These are phyloP conservation scores for Rhopilema esculentum DNA, from an alignment of 30 jellyfish, hydroid and myxozoan genomes.

Conservation along the genomic window DNA sequence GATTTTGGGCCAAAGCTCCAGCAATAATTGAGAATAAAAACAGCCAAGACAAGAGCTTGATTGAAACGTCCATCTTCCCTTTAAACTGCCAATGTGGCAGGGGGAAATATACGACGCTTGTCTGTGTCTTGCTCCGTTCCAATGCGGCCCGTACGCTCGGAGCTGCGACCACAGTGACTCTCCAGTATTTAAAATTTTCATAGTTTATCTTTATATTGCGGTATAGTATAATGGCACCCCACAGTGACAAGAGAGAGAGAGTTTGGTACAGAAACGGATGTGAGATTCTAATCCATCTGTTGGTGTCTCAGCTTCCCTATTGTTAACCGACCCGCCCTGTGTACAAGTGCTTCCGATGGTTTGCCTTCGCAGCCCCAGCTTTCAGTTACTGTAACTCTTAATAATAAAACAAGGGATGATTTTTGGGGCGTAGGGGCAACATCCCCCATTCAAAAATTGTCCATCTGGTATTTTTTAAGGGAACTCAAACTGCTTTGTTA, in stretches of 20 bases:
- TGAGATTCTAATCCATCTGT: constrained; percentile 12
- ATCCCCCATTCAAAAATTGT: too few relatives aligned
- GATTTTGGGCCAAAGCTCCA: constrained; percentile 8
- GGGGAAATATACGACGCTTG: constrained; percentile 71
- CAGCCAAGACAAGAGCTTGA: constrained; percentile 53
- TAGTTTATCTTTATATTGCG: constrained; percentile 64
- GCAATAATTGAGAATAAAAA: constrained; percentile 14
- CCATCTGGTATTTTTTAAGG: too few relatives aligned
- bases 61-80: constrained; percentile 74
- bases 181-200: constrained; percentile 1
- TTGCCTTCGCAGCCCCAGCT: not conserved
- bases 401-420: too few relatives aligned
- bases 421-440: too few relatives aligned
- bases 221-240: constrained; percentile 67
- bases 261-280: constrained; percentile 58
- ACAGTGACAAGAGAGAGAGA: constrained; percentile 40
- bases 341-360: not conserved
- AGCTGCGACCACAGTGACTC: constrained; percentile 71
- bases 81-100: constrained; percentile 72
- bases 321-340: constrained; percentile 41
- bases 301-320: constrained; percentile 35
- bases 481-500: too few relatives aligned
- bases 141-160: constrained; percentile 69
- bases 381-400: too few relatives aligned
- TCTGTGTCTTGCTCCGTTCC: constrained; percentile 77